Conservation (phyloP, 1,140 invertebrate genomes). For the Drosophila kohkoa region DNA sequence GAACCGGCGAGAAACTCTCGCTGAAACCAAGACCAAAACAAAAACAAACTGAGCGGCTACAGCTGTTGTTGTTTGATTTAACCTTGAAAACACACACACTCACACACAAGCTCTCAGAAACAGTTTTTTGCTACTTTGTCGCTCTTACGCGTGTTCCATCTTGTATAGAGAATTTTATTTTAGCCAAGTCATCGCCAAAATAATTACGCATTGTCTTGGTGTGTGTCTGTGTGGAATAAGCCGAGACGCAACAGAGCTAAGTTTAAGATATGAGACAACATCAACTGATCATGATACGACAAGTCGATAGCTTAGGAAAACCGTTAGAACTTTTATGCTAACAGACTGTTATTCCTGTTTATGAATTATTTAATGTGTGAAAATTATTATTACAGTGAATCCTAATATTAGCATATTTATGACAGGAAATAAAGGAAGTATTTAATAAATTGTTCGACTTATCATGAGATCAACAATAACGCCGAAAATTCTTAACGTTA, state of each 20-base stretch:
- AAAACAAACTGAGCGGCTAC: slow-evolving; percentile 36
- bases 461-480: too few species aligned
- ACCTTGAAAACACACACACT: slow-evolving; percentile 44
- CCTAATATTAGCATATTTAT: too few species aligned
- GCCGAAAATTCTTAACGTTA: too few species aligned
- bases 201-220: slow-evolving; percentile 16
- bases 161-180: slow-evolving; percentile 37
- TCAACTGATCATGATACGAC: background rate
- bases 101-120: slow-evolving; percentile 23
- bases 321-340: too few species aligned
- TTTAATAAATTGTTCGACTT: too few species aligned
- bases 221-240: slow-evolving; percentile 14
- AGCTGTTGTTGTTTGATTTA: slow-evolving; percentile 52
- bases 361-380: too few species aligned
- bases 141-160: slow-evolving; percentile 41
- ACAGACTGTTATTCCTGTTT: too few species aligned
- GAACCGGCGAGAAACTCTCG: slow-evolving; percentile 12
- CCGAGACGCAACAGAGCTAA: background rate
- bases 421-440: too few species aligned
- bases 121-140: slow-evolving; percentile 29
- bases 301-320: background rate
- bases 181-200: slow-evolving; percentile 42
- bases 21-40: slow-evolving; percentile 27
- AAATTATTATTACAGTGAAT: too few species aligned
- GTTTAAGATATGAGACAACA: background rate